Evolutionary conservation across 2,113 vertebrate genomes (phyloP), one percentile per base, ranked within the genome.

Genomic region (Nesoenas mayeri): DNA sequence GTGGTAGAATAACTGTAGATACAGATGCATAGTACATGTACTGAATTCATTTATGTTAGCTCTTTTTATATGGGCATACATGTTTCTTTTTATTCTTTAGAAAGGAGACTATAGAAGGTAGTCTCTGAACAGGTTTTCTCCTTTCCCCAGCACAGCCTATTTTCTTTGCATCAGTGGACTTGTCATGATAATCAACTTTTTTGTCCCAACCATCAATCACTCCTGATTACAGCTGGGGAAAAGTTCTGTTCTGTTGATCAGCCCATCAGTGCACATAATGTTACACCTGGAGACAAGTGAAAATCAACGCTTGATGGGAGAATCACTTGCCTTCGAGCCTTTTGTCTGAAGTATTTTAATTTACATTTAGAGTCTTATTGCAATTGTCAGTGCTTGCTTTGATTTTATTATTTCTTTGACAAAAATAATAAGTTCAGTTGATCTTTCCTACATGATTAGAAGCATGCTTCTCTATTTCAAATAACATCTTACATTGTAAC

Each of bases 121-220:
- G 87, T 93, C 72, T 91, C 82, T 88, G 88, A 96, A 67, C 89
- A 91, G 97, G 95, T 97, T 97, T 97, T 91, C 86, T 97, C 95
- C 95, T 98, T 98, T 98, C 93, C 81, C 95, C 71, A 88, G 91
- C 94, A 97, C 77, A 95, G 96, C 97, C 98, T 98, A 98, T 98
- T 98, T 98, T 97, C 96, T 97, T 96, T 96, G 96, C 91, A 96
- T 96, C 95, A 98, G 93, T 78, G 94, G 97, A 97, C 97, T 98
- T 98, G 97, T 97, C 93, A 79, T 97, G 97, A 95, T 98, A 98
- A 98, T 98, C 97, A 98, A 97, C 96, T 97, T 98, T 98, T 98
- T 98, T 98, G 97, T 98, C 97, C 97, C 95, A 97, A 89, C 96
- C 96, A 98, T 98, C 98, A 97, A 98, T 98, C 98, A 98, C 71